phyloP scores from a whole-genome alignment of 2,888 invertebrate species.

The Nomada lathburiana region DNA sequence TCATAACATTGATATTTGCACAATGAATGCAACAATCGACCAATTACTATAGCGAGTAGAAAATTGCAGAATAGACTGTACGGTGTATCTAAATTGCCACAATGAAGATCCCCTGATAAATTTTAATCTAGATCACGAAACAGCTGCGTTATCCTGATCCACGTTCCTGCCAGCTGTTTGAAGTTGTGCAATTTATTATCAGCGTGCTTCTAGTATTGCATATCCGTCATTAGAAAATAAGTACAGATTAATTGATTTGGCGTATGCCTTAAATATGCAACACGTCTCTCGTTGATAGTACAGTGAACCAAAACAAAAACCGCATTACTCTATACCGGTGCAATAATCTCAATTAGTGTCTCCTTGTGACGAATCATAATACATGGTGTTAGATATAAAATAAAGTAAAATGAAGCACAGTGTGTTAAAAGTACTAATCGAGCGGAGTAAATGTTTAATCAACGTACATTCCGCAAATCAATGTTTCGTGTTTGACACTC shows the following conservation, averaged over 20 bases:
- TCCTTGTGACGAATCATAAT: too few relatives aligned
- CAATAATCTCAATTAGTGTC: too few relatives aligned
- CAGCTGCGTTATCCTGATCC: slow-evolving; percentile 53
- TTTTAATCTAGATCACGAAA: slow-evolving; percentile 48
- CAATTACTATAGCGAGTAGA: neutral
- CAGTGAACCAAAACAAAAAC: too few relatives aligned
- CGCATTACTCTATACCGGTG: too few relatives aligned
- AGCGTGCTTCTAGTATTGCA: slow-evolving; percentile 25
- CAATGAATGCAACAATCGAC: neutral
- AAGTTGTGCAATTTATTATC: slow-evolving; percentile 43
- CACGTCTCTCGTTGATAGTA: too few relatives aligned
- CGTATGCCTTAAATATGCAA: neutral
- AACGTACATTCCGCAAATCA: too few relatives aligned
- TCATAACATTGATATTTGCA: too few relatives aligned
- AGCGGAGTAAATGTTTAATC: too few relatives aligned
- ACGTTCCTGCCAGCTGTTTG: slow-evolving; percentile 40
- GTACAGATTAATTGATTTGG: slow-evolving; percentile 32
- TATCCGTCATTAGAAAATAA: slow-evolving; percentile 32
- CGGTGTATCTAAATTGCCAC: slow-evolving; percentile 25
- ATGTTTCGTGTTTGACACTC: too few relatives aligned
- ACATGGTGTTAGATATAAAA: too few relatives aligned
- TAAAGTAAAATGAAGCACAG: too few relatives aligned
- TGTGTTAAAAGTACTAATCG: too few relatives aligned
- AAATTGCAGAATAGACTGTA: slow-evolving; percentile 9
- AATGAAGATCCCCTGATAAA: slow-evolving; percentile 46